phyloP scores from a whole-genome alignment of 2,797 vertebrate species.

The Choloepus didactylus region DNA sequence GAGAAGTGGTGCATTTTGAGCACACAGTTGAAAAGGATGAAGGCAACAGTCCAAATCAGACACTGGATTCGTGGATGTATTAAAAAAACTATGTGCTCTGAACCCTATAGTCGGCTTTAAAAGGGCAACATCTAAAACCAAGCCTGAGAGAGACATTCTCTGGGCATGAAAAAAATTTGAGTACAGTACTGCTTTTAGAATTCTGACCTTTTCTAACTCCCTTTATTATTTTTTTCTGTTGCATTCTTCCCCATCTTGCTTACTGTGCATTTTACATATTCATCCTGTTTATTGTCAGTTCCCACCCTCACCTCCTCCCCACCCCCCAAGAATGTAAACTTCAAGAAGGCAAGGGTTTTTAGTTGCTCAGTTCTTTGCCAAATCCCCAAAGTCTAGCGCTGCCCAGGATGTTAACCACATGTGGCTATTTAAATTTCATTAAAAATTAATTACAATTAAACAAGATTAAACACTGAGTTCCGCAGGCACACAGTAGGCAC shows the following conservation, averaged over 20 bases:
- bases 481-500: background rate
- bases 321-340: background rate
- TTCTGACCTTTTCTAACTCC: background rate
- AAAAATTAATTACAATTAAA: slow-evolving; percentile 50
- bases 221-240: background rate
- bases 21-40: slow-evolving; percentile 1
- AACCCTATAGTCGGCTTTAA: background rate
- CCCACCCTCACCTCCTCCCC: no score
- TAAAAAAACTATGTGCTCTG: background rate
- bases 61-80: slow-evolving; percentile 46
- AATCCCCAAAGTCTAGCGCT: background rate
- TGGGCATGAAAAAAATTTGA: background rate
- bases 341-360: background rate
- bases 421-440: slow-evolving; percentile 26
- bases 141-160: background rate
- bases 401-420: background rate
- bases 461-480: slow-evolving; percentile 42
- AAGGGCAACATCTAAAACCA: background rate
- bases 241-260: background rate
- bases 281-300: background rate
- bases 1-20: slow-evolving; percentile 72
- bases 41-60: slow-evolving; percentile 36
- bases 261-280: background rate
- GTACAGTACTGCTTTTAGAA: background rate
- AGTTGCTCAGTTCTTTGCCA: background rate